These are phyloP conservation scores for Watsonalla cultraria DNA, from an alignment of 2,888 invertebrate genomes.

Conservation along the genomic window DNA sequence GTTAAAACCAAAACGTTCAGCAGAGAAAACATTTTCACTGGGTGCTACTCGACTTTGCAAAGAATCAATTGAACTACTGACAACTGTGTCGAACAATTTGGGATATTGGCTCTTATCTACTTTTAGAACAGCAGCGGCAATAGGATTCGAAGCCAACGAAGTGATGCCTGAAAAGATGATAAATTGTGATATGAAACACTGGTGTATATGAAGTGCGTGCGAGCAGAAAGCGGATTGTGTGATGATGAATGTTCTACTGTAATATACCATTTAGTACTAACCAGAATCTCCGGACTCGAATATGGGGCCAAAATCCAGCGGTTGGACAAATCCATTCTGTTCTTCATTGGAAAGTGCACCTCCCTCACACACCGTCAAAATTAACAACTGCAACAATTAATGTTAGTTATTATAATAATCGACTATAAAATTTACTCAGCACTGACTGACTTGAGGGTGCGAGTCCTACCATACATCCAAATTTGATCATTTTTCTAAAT, in stretches of 20 bases:
- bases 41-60: constrained; percentile 62
- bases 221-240: constrained; percentile 7
- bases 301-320: constrained; percentile 77
- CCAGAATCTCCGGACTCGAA: constrained; percentile 65
- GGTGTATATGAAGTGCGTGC: constrained; percentile 2
- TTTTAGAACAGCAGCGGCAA: constrained; percentile 61
- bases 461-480: constrained; percentile 61
- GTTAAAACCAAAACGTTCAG: constrained; percentile 68
- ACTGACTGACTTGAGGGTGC: constrained; percentile 6
- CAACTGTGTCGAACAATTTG: constrained; percentile 63
- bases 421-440: constrained; percentile 3
- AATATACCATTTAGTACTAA: constrained; percentile 24
- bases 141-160: constrained; percentile 67
- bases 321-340: constrained; percentile 68
- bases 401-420: constrained; percentile 9
- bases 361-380: constrained; percentile 63
- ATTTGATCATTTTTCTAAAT: constrained; percentile 54
- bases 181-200: constrained; percentile 8
- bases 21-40: constrained; percentile 58
- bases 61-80: constrained; percentile 72
- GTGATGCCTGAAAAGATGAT: constrained; percentile 63
- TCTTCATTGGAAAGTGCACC: constrained; percentile 47
- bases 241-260: constrained; percentile 3
- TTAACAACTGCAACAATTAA: constrained; percentile 59
- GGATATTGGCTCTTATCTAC: constrained; percentile 71